phyloP scores from a whole-genome alignment of 2,797 vertebrate genomes.

The Scarus forsteni region DNA sequence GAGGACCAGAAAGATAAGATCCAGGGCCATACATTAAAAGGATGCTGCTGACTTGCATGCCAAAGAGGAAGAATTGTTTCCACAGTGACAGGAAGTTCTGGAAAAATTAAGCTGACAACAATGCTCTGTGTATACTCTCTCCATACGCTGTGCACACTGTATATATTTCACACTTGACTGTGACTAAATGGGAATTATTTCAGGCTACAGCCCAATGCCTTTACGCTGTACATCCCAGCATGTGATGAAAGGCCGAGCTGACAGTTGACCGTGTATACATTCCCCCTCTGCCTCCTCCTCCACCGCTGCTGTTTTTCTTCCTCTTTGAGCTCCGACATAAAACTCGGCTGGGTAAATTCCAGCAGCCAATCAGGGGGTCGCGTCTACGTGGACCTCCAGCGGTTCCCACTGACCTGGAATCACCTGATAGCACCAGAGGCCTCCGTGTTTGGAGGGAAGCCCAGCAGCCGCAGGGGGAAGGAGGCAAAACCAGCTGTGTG shows the following conservation, averaged over 20 bases:
- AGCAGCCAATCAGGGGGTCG: slow-evolving; percentile 22
- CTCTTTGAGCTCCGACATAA: slow-evolving; percentile 15
- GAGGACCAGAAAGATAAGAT: not conserved
- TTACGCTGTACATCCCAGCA: slow-evolving; percentile 32
- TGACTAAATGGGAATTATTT: slow-evolving; percentile 37
- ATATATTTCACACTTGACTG: slow-evolving; percentile 39
- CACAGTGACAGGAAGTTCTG: not conserved
- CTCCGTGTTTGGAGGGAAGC: slow-evolving; percentile 1
- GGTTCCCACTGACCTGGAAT: slow-evolving; percentile 61
- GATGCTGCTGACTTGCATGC: not conserved
- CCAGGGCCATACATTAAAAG: not conserved
- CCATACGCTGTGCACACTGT: slow-evolving; percentile 3
- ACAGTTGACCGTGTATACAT: slow-evolving; percentile 41
- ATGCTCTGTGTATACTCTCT: not conserved
- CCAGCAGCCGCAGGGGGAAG: slow-evolving; percentile 25
- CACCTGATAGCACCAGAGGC: slow-evolving; percentile 49
- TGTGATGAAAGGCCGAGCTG: slow-evolving; percentile 49
- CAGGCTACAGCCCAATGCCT: slow-evolving; percentile 17
- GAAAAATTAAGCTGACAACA: not conserved
- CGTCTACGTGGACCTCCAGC: slow-evolving; percentile 39
- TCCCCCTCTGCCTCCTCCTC: slow-evolving; percentile 22
- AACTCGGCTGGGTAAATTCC: slow-evolving; percentile 30
- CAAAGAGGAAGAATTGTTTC: slow-evolving; percentile 6
- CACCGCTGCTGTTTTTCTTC: slow-evolving; percentile 32
- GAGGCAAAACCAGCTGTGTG: slow-evolving; percentile 13